These are phyloP conservation scores for Agonopterix arenella DNA, from an alignment of 2,888 invertebrate genomes.

Conservation along the genomic window DNA sequence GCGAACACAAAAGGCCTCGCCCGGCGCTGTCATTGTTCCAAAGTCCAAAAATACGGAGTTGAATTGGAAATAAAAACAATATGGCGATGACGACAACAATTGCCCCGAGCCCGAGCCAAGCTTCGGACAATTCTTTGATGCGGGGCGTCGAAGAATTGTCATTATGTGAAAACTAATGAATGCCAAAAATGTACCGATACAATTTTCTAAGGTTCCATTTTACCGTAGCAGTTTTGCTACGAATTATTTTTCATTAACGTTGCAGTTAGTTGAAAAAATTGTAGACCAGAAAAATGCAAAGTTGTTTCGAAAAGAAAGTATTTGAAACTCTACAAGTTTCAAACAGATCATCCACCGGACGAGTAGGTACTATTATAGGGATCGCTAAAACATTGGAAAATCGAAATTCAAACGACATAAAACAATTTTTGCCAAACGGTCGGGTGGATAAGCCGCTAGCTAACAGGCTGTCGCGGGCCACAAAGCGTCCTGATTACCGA, in stretches of 20 bases:
- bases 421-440: slow-evolving; percentile 64
- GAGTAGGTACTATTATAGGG: background rate
- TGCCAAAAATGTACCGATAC: too few species aligned
- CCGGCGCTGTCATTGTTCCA: slow-evolving; percentile 8
- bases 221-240: too few species aligned
- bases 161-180: too few species aligned
- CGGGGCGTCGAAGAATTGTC: too few species aligned
- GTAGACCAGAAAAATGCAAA: too few species aligned
- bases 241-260: too few species aligned
- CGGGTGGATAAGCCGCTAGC: slow-evolving; percentile 44
- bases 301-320: too few species aligned
- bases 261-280: too few species aligned
- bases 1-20: slow-evolving; percentile 30
- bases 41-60: slow-evolving; percentile 1
- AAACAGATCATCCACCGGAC: too few species aligned
- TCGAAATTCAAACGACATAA: slow-evolving; percentile 27
- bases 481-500: slow-evolving; percentile 70
- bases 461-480: slow-evolving; percentile 60
- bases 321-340: too few species aligned
- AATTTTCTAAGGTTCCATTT: too few species aligned
- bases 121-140: background rate
- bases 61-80: slow-evolving; percentile 11
- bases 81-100: slow-evolving; percentile 14
- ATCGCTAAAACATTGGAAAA: slow-evolving; percentile 12
- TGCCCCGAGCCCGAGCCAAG: slow-evolving; percentile 3